phyloP scores from a whole-genome alignment of 2,113 vertebrate genomes.

The Dendrocopos noguchii region DNA sequence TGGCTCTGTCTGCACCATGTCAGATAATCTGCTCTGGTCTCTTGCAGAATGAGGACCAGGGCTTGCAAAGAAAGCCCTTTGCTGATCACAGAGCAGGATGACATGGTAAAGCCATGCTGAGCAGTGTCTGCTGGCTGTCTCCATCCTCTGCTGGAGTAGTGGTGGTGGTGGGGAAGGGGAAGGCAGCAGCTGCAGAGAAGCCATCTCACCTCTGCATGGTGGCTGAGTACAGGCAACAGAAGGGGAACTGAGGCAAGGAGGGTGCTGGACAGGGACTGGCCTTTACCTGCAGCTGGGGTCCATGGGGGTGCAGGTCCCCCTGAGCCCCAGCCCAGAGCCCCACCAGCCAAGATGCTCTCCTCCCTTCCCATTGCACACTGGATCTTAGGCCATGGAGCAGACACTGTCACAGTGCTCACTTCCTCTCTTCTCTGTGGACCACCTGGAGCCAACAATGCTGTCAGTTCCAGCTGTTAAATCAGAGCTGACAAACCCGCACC shows the following conservation, averaged over 20 bases:
- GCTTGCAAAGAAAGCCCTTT: neutral
- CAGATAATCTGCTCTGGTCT: neutral
- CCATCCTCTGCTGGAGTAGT: no score
- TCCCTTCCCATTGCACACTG: neutral
- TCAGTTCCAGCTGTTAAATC: neutral
- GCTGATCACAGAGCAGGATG: neutral
- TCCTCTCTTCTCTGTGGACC: neutral
- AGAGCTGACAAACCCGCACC: neutral
- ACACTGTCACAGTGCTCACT: neutral
- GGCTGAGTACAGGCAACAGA: neutral
- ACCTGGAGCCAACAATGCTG: neutral
- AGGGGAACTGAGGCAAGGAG: neutral
- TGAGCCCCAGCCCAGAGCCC: neutral
- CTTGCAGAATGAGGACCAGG: neutral
- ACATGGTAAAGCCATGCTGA: neutral
- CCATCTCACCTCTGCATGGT: neutral
- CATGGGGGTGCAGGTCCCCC: neutral
- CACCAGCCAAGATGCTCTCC: neutral
- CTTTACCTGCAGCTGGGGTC: neutral
- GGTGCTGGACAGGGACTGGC: neutral
- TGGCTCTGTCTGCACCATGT: neutral
- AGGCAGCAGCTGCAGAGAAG: neutral
- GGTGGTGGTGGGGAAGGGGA: neutral
- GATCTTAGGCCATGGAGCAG: neutral
- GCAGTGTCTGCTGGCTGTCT: neutral